Evolutionary conservation across 2,888 invertebrate species (phyloP), one percentile per base, ranked within the genome.

Genomic region (Arctia plantaginis): DNA sequence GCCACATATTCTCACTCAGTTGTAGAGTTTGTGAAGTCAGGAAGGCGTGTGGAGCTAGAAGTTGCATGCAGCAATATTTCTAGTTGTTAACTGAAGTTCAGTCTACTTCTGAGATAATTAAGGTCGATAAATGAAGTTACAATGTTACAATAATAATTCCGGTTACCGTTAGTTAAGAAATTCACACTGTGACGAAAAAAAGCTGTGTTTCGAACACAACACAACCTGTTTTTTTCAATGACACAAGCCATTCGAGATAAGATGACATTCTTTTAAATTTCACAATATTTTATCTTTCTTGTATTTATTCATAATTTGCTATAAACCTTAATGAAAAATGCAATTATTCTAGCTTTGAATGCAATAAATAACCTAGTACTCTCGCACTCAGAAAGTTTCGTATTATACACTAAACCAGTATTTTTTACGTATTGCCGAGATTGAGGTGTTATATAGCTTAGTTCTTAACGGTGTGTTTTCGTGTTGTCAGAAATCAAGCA

Each of bases 181-280:
- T 35, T 20, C 62, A 23, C 62, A 39, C 59, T 23, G 59, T 69
- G 74, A 64, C 67, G 41, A 74, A 74, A 71, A 62, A 30, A 69
- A 55, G 55, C n/a, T 69, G 41, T 39, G 41, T 59, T 30, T 59
- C 59, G 41, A 18, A 23, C 69, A 59, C 69, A 69, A 41, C 27
- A 62, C 18, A 39, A 69, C 55, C 69, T 39, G 69, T 69, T 69
- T 30, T 23, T 41, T 10, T 59, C 13, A 39, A 69, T 41, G 30
- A 69, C 18, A 55, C 69, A 41, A 13, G 59, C 1, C 41, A 55
- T 33, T 51, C 33, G 15, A 67, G 30, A 30, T 67, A 8, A 67
- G 59, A 30, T 30, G 59, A 30, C 15, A 62, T 62, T 62, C 59
- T 30, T 62, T 15, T 15, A 30, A 62, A 15, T 15, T 62, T 51